These are phyloP conservation scores for Meganola albula DNA, from an alignment of 2,888 invertebrate genomes.

Conservation along the genomic window DNA sequence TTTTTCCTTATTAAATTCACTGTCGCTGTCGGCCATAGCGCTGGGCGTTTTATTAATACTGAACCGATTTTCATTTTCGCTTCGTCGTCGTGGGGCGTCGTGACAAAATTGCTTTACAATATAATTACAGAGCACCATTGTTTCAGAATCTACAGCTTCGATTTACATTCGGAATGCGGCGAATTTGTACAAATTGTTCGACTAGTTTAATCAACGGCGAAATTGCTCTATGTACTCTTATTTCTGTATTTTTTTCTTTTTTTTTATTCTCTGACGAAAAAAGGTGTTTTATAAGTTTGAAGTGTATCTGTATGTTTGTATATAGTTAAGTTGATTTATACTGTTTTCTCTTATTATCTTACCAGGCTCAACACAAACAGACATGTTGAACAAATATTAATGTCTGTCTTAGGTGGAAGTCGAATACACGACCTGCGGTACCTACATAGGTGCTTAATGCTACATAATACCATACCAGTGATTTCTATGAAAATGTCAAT, in stretches of 20 bases:
- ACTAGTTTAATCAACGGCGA: conserved; percentile 29
- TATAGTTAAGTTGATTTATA: too few species aligned
- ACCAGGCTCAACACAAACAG: too few species aligned
- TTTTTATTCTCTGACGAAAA: not conserved
- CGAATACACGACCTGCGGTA: too few species aligned
- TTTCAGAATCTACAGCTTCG: conserved; percentile 49
- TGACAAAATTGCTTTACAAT: conserved; percentile 68
- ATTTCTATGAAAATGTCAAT: too few species aligned
- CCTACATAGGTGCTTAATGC: too few species aligned
- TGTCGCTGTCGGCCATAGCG: conserved; percentile 30
- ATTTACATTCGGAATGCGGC: conserved; percentile 62
- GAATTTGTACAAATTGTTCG: conserved; percentile 33
- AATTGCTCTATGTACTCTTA: conserved; percentile 14
- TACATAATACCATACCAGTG: too few species aligned
- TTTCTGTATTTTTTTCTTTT: not conserved
- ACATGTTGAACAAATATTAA: too few species aligned
- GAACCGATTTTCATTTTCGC: conserved; percentile 52
- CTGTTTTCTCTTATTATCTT: too few species aligned
- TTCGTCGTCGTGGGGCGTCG: conserved; percentile 30
- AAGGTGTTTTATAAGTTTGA: not conserved
- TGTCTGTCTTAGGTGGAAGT: too few species aligned
- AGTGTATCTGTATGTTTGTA: too few species aligned
- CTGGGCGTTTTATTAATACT: conserved; percentile 40
- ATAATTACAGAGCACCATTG: conserved; percentile 64
- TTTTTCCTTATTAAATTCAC: conserved; percentile 44